phyloP scores from a whole-genome alignment of 2,797 vertebrate species.

The Ambastaia sidthimunki region DNA sequence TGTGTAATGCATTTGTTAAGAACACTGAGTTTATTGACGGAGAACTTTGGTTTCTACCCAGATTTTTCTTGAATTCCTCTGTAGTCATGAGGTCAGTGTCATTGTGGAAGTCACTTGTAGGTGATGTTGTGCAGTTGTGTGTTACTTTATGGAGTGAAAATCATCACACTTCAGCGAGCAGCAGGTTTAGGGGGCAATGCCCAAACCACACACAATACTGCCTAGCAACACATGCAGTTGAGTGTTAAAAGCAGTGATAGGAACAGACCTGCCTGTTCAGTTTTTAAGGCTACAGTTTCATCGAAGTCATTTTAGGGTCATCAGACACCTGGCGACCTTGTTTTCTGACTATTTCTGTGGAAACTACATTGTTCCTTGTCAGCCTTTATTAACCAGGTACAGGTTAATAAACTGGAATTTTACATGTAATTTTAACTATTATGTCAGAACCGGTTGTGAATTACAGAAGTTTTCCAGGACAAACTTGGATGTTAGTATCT shows the following conservation, averaged over 20 bases:
- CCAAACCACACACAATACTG: neutral
- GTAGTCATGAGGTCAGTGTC: conserved; percentile 34
- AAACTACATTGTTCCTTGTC: no score
- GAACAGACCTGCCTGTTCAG: neutral
- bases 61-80: conserved; percentile 24
- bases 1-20: conserved; percentile 8
- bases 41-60: conserved; percentile 15
- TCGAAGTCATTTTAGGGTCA: neutral
- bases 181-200: neutral
- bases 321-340: no score
- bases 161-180: conserved; percentile 20
- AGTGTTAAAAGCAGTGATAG: neutral
- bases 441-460: no score
- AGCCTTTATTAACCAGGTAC: no score
- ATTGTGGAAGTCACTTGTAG: conserved; percentile 1
- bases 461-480: no score
- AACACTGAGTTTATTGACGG: conserved; percentile 30
- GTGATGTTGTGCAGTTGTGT: neutral
- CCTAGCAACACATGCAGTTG: conserved; percentile 12
- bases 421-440: no score
- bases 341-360: no score
- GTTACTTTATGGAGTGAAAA: neutral
- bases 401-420: no score
- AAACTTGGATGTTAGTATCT: no score
- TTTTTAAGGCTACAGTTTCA: neutral